Evolutionary conservation across 2,113 vertebrate genomes (phyloP), one percentile per base, ranked within the genome.

Genomic region (Melospiza melodia): DNA sequence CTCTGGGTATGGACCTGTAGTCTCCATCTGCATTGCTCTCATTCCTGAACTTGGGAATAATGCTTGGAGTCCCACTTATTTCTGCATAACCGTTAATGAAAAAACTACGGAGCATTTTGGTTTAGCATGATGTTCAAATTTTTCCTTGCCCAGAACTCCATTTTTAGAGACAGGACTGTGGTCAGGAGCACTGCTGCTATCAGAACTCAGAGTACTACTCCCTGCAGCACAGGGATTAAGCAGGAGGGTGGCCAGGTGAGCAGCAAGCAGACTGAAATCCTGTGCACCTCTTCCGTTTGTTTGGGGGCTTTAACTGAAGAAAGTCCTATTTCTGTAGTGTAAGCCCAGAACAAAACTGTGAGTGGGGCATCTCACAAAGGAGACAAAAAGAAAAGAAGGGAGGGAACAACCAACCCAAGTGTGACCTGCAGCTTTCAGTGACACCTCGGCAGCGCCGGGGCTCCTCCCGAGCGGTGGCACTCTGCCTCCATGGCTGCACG

Each of bases 351-450:
- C 48, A 66, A 43, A 93, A 65, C 61, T 73, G 41, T 1, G 8
- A 67, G 31, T 16, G 37, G 73, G 72, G 39, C 25, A 55, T 49
- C 24, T 80, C 62, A 72, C 41, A 57, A 62, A 67, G 35, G 48
- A 48, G 80, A 66, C 30, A 44, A 52, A 57, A 77, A 71, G 24
- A 15, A 13, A 27, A 74, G 63, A 4, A 27, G 16, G 27, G 15
- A 66, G 14, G 59, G 16, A 82, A 74, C 13, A 67, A 30, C 11
- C 66, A 30, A 6, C 33, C 48, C 46, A 20, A 51, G 0, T 1
- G 80, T 49, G 75, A 87, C 61, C 89, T 92, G 92, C 89, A 93
- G 90, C 57, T 82, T 80, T 30, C 15, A 39, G 54, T 27, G 51
- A 39, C 77, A 63, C 93, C 85, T 84, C 69, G 16, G 84, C 43